Evolutionary conservation across 2,888 invertebrate species (phyloP).

Genomic region (Melieria omissa): DNA sequence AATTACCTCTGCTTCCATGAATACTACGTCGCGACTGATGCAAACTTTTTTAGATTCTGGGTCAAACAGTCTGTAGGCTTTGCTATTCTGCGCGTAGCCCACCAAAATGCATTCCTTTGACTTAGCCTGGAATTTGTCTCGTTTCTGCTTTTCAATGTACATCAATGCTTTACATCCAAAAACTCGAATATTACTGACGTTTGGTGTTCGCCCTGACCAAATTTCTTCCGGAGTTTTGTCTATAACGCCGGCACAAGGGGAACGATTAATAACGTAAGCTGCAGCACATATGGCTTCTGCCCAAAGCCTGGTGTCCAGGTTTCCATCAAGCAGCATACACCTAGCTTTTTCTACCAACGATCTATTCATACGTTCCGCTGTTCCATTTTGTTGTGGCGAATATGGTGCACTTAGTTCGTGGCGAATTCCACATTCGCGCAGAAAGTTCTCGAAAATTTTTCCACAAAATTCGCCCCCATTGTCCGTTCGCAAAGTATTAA

Average conservation of each 20-base stretch:
- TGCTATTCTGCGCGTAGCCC: slow-evolving; percentile 8
- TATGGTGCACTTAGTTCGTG: not conserved
- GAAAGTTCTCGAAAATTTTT: too few relatives aligned
- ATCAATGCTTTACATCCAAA: slow-evolving; percentile 22
- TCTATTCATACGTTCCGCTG: slow-evolving; percentile 8
- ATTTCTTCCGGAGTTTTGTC: slow-evolving; percentile 13
- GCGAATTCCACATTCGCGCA: too few relatives aligned
- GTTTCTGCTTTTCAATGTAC: slow-evolving; percentile 16
- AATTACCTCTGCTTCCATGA: too few relatives aligned
- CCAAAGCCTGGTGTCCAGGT: slow-evolving; percentile 2
- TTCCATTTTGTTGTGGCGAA: slow-evolving; percentile 6
- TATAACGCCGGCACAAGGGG: not conserved
- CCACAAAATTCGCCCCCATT: too few relatives aligned
- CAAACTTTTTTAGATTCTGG: too few relatives aligned
- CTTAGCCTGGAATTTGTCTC: slow-evolving; percentile 41
- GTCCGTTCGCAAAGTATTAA: slow-evolving; percentile 8
- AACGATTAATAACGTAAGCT: slow-evolving; percentile 19
- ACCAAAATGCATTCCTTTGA: slow-evolving; percentile 42
- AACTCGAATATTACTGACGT: slow-evolving; percentile 16
- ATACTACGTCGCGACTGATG: too few relatives aligned
- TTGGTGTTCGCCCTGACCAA: not conserved
- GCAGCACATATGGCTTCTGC: slow-evolving; percentile 11
- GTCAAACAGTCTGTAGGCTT: too few relatives aligned
- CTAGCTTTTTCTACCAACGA: slow-evolving; percentile 13
- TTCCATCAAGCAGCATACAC: slow-evolving; percentile 7